phyloP scores from a whole-genome alignment of 2,113 vertebrate genomes.

The Dasypus novemcinctus region DNA sequence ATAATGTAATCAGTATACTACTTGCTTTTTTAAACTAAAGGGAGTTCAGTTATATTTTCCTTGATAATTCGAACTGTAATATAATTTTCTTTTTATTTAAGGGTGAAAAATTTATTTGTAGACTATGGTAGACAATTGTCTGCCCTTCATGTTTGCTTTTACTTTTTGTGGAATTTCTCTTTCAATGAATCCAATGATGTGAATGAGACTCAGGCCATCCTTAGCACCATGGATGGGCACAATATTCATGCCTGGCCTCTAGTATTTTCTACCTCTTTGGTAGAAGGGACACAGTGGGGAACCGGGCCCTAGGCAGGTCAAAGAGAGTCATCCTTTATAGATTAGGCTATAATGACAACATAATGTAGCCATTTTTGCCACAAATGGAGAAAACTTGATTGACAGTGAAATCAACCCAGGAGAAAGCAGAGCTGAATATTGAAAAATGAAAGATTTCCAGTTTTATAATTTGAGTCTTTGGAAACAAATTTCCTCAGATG shows the following conservation, averaged over 20 bases:
- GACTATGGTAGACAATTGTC: not conserved
- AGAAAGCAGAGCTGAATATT: not conserved
- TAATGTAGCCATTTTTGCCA: not conserved
- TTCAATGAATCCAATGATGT: not conserved
- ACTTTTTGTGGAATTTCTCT: not conserved
- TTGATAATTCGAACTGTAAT: not conserved
- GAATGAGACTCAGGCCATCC: not conserved
- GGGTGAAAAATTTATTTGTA: not conserved
- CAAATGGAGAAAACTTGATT: not conserved
- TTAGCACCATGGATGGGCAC: not conserved
- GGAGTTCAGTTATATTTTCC: not conserved
- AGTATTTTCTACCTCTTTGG: not conserved
- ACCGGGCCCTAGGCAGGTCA: not conserved
- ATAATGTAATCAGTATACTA: not conserved
- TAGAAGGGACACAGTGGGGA: not conserved
- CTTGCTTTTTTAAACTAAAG: not conserved
- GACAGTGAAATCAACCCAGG: not conserved
- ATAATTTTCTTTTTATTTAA: not conserved
- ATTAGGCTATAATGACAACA: not conserved
- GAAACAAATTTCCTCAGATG: not conserved
- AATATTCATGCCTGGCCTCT: fast-evolving
- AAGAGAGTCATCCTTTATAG: not conserved
- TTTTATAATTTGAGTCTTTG: not conserved
- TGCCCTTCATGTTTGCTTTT: not conserved
- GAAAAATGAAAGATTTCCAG: not conserved